These are phyloP conservation scores for Sarcophilus harrisii DNA, from an alignment of 2,797 vertebrate genomes.

Conservation along the genomic window DNA sequence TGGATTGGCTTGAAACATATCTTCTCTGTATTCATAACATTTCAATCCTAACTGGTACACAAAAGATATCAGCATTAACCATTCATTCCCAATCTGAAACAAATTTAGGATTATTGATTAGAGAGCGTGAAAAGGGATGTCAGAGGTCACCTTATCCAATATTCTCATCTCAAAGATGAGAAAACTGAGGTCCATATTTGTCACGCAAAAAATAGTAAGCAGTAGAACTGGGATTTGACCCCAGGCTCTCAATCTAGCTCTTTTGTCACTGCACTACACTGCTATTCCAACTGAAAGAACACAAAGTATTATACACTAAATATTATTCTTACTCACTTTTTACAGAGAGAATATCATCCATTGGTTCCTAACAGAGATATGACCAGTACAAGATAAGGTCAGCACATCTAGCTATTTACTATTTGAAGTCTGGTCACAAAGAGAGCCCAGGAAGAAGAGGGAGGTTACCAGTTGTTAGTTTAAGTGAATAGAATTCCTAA, in stretches of 20 bases:
- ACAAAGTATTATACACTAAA: neutral
- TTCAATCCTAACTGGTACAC: neutral
- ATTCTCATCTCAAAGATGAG: neutral
- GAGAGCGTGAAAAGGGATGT: neutral
- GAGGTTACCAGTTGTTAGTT: conserved; percentile 31
- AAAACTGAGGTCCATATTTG: neutral
- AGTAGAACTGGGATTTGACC: neutral
- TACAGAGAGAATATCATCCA: conserved; percentile 25
- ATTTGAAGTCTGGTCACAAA: conserved; percentile 43
- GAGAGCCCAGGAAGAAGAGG: conserved; percentile 49
- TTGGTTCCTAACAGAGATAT: conserved; percentile 15
- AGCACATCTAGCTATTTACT: conserved; percentile 8
- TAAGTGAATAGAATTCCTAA: conserved; percentile 61
- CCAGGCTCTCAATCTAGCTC: neutral
- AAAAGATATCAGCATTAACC: conserved; percentile 13
- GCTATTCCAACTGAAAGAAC: neutral
- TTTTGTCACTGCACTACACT: neutral
- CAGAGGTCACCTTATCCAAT: neutral
- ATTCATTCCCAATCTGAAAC: conserved; percentile 45
- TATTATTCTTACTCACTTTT: conserved; percentile 53
- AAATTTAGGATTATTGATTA: neutral
- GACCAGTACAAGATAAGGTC: conserved; percentile 34
- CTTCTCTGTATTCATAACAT: conserved; percentile 3
- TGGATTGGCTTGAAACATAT: conserved; percentile 44
- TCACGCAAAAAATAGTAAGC: neutral